These are phyloP conservation scores for human DNA, from an alignment of 2,113 vertebrate genomes.

Conservation along the genomic window GRCh38 chr15:60451501-60452000, in stretches of 20 bases:
- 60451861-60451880: not conserved
- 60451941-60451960: not conserved
- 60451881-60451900: not conserved
- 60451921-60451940: not conserved
- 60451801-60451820: not conserved
- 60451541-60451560: not conserved
- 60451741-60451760: not conserved
- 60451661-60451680: not conserved
- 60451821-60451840: not conserved
- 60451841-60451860: not conserved
- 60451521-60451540: constrained; percentile 34
- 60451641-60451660: not conserved
- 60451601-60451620: not conserved
- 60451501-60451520: not conserved
- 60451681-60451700: not conserved
- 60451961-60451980: not conserved
- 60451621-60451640: not conserved
- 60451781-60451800: not conserved
- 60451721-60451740: not conserved
- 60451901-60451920: not conserved
- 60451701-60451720: not conserved
- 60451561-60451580: not conserved
- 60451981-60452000: not conserved
- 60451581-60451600: not conserved
- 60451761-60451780: not conserved